Percentiles rank a stretch among this genome's conserved stretches.
phyloP scores from a whole-genome alignment of 1,140 invertebrate genomes.

The Chymomyza costata region DNA sequence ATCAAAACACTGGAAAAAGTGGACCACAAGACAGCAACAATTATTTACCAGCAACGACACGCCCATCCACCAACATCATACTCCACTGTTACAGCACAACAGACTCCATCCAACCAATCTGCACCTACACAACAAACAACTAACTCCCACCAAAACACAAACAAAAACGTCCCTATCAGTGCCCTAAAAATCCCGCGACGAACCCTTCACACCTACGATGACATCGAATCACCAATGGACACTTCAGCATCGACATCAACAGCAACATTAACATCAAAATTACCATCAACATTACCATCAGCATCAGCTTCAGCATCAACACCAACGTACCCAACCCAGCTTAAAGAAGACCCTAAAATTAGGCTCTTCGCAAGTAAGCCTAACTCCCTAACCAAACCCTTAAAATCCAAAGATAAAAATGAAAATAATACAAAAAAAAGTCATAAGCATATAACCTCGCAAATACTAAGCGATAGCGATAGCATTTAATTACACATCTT shows the following conservation, averaged over 20 bases:
- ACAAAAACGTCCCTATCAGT: not conserved
- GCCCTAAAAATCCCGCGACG: too few species aligned
- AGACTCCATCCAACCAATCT: not conserved
- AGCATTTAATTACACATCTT: conserved; percentile 1
- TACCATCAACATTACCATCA: not conserved
- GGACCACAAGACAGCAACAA: conserved; percentile 12
- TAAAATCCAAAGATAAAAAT: conserved; percentile 14
- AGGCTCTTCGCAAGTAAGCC: conserved; percentile 1
- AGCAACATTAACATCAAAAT: not conserved
- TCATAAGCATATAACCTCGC: not conserved
- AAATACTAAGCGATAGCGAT: conserved; percentile 12
- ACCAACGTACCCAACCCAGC: too few species aligned
- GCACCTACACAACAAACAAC: too few species aligned
- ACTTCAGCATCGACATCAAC: conserved; percentile 3
- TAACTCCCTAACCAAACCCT: conserved; percentile 9
- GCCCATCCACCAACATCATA: conserved; percentile 1
- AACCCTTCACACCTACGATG: conserved; percentile 1
- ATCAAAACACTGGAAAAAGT: conserved; percentile 17
- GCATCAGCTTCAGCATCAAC: not conserved
- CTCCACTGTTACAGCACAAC: conserved; percentile 6
- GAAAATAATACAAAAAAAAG: conserved; percentile 6
- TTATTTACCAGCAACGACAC: conserved; percentile 7
- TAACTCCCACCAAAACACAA: too few species aligned
- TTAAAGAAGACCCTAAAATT: too few species aligned
- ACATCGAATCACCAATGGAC: conserved; percentile 7